phyloP scores from a whole-genome alignment of 37 sponge, comb jelly and placozoan genomes.

The Petrosia ficiformis region DNA sequence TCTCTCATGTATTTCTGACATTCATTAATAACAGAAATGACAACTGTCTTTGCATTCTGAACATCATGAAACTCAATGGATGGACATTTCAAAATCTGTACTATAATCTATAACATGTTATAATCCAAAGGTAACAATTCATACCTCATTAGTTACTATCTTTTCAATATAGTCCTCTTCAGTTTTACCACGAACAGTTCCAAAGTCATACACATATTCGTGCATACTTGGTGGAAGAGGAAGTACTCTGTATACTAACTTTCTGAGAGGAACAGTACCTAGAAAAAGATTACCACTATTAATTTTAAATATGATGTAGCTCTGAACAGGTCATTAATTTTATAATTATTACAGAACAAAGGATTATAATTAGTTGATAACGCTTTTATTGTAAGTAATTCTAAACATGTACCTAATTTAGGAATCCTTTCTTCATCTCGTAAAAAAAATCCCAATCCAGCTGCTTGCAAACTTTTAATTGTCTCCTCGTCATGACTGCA shows the following conservation, averaged over 20 bases:
- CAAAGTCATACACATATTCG: constrained; percentile 97
- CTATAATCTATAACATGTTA: no score
- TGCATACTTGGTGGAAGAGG: constrained; percentile 90
- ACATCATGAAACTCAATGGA: background rate
- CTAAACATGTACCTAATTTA: constrained; percentile 29
- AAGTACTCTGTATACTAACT: constrained; percentile 93
- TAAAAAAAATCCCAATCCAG: constrained; percentile 67
- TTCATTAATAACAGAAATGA: background rate
- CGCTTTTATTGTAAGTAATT: background rate
- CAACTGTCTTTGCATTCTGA: background rate
- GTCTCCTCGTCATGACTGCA: constrained; percentile 52
- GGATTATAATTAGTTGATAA: no score
- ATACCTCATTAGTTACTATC: constrained; percentile 81
- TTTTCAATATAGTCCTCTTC: constrained; percentile 69
- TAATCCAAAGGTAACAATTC: background rate
- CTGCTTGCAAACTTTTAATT: constrained; percentile 58
- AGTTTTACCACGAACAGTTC: constrained; percentile 62
- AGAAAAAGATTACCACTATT: no score
- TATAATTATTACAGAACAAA: no score
- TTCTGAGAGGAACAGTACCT: constrained; percentile 85
- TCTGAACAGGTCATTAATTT: no score
- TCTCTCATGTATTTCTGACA: constrained; percentile 18
- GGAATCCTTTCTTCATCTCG: constrained; percentile 25
- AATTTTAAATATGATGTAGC: no score
- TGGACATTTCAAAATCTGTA: background rate